These are phyloP conservation scores for Hirudinaria manillensis DNA, from an alignment of 2,888 invertebrate genomes.

Conservation along the genomic window DNA sequence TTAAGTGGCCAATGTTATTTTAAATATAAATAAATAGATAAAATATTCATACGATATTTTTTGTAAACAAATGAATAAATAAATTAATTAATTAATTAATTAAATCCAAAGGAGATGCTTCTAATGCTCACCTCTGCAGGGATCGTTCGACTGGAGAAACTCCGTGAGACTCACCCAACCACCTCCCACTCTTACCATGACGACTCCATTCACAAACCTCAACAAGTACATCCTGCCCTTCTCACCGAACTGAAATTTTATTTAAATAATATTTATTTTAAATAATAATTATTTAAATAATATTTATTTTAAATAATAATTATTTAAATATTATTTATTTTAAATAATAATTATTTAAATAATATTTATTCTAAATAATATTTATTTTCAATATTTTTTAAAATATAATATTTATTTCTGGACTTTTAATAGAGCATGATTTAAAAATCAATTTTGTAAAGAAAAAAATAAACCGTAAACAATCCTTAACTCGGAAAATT, in stretches of 20 bases:
- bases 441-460: too few species aligned
- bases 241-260: slow-evolving; percentile 50
- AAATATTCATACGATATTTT: neutral
- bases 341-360: neutral
- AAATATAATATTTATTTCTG: too few species aligned
- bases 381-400: too few species aligned
- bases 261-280: neutral
- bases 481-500: too few species aligned
- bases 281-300: neutral
- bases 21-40: neutral
- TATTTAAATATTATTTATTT: neutral
- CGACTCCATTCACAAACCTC: slow-evolving; percentile 92
- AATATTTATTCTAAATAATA: neutral
- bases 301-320: neutral
- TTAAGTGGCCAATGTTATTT: too few species aligned
- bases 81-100: too few species aligned
- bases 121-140: slow-evolving; percentile 80
- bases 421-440: too few species aligned
- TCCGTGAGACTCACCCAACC: slow-evolving; percentile 99
- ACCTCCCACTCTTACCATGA: slow-evolving; percentile 99
- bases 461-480: too few species aligned
- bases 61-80: too few species aligned
- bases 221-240: slow-evolving; percentile 67
- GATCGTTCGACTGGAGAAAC: slow-evolving; percentile 97
- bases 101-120: too few species aligned